Percentiles rank a stretch among this genome's conserved stretches.
phyloP scores from a whole-genome alignment of 2,797 vertebrate genomes.

The Helarctos malayanus region DNA sequence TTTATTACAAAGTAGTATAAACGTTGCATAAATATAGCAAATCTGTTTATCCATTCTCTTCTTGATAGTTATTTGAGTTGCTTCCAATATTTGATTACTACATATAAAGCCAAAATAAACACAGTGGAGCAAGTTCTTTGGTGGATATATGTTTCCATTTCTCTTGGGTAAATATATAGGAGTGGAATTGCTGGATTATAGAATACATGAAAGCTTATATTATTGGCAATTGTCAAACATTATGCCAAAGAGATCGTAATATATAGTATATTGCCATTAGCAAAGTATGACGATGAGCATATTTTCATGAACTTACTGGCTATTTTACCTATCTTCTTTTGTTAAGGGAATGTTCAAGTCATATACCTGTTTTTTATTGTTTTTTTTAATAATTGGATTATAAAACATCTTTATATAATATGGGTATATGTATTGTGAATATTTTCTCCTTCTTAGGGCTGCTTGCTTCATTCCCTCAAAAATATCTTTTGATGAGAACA shows the following conservation, averaged over 20 bases:
- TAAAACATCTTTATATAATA: not conserved
- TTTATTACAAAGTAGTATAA: not conserved
- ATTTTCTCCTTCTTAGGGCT: not conserved
- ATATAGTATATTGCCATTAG: not conserved
- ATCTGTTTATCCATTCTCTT: not conserved
- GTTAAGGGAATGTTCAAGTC: not conserved
- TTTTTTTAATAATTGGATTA: not conserved
- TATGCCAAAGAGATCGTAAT: not conserved
- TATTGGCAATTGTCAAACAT: not conserved
- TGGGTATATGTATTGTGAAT: no score
- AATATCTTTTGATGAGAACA: not conserved
- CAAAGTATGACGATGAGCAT: rapidly evolving
- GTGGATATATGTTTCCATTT: not conserved
- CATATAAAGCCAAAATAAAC: not conserved
- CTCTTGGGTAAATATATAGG: not conserved
- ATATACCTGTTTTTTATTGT: not conserved
- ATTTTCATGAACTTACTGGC: not conserved
- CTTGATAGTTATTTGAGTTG: not conserved
- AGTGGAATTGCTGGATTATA: not conserved
- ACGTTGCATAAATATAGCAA: not conserved
- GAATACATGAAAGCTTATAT: not conserved
- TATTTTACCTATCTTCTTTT: not conserved
- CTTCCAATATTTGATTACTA: not conserved
- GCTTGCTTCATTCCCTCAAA: not conserved
- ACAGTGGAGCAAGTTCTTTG: not conserved